Conservation (phyloP, 2,113 vertebrate genomes). For the Mustela lutreola region DNA sequence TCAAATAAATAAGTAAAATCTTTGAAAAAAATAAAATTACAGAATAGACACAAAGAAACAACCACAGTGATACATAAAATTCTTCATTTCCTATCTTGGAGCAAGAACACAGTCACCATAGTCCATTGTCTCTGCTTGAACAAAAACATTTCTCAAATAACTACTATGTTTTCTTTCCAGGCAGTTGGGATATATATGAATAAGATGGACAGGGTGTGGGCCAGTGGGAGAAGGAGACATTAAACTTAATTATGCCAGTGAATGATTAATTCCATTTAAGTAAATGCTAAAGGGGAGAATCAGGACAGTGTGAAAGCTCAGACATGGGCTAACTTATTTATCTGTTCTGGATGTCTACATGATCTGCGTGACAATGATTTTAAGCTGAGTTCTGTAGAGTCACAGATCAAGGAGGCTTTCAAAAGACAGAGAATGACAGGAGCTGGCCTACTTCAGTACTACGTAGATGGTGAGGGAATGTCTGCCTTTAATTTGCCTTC, state of each 20-base stretch:
- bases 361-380: not conserved
- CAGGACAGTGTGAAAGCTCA: not conserved
- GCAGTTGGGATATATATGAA: not conserved
- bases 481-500: not conserved
- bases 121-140: not conserved
- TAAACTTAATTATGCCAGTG: not conserved
- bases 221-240: not conserved
- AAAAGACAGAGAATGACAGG: not conserved
- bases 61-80: not conserved
- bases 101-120: not conserved
- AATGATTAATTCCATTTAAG: not conserved
- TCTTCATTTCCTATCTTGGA: not conserved
- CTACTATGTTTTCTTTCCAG: not conserved
- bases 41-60: not conserved
- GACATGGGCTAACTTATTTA: not conserved
- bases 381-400: not conserved
- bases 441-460: not conserved
- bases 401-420: not conserved
- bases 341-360: not conserved
- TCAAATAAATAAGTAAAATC: not conserved
- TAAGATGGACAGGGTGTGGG: not conserved
- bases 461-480: not conserved
- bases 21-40: not conserved
- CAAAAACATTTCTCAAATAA: not conserved
- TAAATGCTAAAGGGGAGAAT: not conserved